phyloP scores from a whole-genome alignment of 2,113 vertebrate species.

The Opisthocomus hoazin region DNA sequence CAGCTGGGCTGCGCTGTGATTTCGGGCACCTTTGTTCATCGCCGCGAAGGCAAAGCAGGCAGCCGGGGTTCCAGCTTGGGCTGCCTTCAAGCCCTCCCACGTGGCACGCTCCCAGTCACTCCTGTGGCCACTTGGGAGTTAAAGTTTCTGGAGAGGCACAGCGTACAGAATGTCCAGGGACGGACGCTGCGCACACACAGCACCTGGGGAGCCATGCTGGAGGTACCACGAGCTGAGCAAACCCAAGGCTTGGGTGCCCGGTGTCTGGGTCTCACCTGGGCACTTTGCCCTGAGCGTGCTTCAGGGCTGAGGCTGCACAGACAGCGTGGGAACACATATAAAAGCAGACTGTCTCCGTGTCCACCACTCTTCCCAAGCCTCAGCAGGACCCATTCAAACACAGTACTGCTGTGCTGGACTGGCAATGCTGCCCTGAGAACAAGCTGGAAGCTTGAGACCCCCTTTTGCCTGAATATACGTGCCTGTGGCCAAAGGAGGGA shows the following conservation, averaged over 20 bases:
- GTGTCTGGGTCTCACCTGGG: not conserved
- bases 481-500: not conserved
- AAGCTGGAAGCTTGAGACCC: not conserved
- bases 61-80: not conserved
- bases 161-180: not conserved
- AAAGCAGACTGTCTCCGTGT: not conserved
- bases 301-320: not conserved
- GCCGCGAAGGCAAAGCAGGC: not conserved
- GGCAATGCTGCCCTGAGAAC: not conserved
- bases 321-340: not conserved
- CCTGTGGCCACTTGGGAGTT: not conserved
- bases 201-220: not conserved
- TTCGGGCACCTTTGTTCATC: not conserved
- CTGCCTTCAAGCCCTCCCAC: not conserved
- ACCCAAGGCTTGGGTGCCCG: not conserved
- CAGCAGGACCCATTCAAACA: not conserved
- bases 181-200: not conserved
- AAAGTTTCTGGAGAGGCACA: not conserved
- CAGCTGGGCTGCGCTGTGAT: not conserved
- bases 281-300: not conserved
- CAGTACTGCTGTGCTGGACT: not conserved
- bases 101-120: not conserved
- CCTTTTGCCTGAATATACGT: not conserved
- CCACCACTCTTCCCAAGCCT: not conserved
- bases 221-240: not conserved